Conservation (phyloP, 2,888 invertebrate genomes). For the Drosophila falleni region DNA sequence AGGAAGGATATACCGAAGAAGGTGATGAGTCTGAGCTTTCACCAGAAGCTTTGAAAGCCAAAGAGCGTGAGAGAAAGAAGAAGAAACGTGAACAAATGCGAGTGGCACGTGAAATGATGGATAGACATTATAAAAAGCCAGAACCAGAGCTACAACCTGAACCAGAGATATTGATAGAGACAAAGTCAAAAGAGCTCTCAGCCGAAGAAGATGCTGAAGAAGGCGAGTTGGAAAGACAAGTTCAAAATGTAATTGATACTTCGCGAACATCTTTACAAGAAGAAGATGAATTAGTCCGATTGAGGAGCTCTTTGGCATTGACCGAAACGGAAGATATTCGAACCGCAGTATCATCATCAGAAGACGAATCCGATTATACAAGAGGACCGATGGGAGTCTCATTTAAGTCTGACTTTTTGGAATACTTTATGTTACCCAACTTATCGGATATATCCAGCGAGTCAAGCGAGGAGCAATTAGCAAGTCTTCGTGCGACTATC, state of each 20-base stretch:
- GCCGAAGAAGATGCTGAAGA: background rate
- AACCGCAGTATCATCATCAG: conserved; percentile 15
- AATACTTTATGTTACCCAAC: conserved; percentile 41
- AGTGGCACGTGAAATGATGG: conserved; percentile 11
- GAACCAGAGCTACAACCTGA: background rate
- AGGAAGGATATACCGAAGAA: background rate
- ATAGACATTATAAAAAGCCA: background rate
- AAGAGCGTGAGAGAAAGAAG: conserved; percentile 1
- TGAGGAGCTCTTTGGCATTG: background rate
- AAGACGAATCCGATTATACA: background rate
- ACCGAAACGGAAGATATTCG: conserved; percentile 5
- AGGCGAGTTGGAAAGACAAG: background rate
- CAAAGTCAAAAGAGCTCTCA: background rate
- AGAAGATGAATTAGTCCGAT: background rate
- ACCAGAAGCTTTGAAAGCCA: background rate
- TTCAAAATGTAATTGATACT: background rate
- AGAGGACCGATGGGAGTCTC: background rate
- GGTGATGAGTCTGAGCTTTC: background rate
- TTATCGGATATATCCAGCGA: conserved; percentile 36
- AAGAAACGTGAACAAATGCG: conserved; percentile 32
- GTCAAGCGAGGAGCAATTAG: background rate
- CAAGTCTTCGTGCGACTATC: background rate
- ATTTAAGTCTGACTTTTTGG: conserved; percentile 39
- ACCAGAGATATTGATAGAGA: background rate
- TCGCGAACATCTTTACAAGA: background rate